Percentiles rank a stretch among this genome's conserved stretches.
These are phyloP conservation scores for Zhuqinia jingwanae DNA, from an alignment of 2,888 invertebrate genomes.

Conservation along the genomic window DNA sequence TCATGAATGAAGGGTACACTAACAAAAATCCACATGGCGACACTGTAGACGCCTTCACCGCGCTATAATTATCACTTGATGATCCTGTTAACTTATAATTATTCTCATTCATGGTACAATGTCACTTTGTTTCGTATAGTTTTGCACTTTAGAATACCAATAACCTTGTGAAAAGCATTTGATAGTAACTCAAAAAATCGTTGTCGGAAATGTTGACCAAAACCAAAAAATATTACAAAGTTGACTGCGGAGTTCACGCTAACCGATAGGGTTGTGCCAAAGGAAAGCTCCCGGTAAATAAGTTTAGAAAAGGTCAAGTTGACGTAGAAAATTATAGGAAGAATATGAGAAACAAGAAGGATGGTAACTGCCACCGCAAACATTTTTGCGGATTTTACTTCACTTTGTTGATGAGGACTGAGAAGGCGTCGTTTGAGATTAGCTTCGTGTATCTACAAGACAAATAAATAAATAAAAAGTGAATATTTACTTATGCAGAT, in stretches of 20 bases:
- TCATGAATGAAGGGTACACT: no score
- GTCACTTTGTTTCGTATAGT: no score
- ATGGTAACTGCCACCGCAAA: slow-evolving; percentile 19
- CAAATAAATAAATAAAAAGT: neutral
- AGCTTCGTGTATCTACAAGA: slow-evolving; percentile 25
- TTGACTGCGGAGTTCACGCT: slow-evolving; percentile 31
- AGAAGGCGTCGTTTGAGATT: slow-evolving; percentile 39
- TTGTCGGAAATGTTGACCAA: slow-evolving; percentile 14
- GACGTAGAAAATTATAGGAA: slow-evolving; percentile 33
- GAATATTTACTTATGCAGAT: no score
- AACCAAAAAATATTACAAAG: slow-evolving; percentile 39
- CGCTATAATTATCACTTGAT: no score
- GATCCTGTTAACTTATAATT: no score
- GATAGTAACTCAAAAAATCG: slow-evolving; percentile 26
- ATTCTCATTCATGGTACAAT: no score
- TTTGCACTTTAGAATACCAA: neutral
- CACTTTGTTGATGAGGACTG: slow-evolving; percentile 15
- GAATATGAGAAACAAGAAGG: slow-evolving; percentile 32
- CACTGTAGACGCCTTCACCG: no score
- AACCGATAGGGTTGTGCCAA: slow-evolving; percentile 46
- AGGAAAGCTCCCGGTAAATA: slow-evolving; percentile 43
- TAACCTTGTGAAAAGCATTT: neutral
- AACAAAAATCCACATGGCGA: no score
- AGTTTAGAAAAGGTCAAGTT: slow-evolving; percentile 34
- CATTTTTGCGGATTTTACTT: slow-evolving; percentile 51